A percentile compares a stretch with the other conserved stretches of the same genome.
Conservation (phyloP, 2,797 vertebrate genomes). For the Darevskia mixta region DNA sequence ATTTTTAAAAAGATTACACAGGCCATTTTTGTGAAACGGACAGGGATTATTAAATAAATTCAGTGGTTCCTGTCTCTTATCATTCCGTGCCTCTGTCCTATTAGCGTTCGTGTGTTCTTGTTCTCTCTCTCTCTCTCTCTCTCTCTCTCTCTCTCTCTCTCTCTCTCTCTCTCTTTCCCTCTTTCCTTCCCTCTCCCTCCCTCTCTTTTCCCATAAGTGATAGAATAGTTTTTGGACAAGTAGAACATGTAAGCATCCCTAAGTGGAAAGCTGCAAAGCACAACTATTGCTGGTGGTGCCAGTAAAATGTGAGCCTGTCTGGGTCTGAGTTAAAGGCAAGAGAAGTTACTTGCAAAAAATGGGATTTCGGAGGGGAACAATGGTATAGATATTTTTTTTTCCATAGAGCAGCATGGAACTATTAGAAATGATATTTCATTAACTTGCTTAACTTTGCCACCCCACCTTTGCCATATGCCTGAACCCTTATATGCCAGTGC, state of each 20-base stretch:
- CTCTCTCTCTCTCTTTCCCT: not conserved
- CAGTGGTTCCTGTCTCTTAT: conserved; percentile 61
- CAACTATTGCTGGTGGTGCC: conserved; percentile 60
- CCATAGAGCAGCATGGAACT: conserved; percentile 7
- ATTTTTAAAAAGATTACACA: conserved; percentile 78
- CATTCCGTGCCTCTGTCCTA: conserved; percentile 64
- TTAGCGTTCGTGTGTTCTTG: conserved; percentile 47
- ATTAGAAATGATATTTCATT: conserved; percentile 54
- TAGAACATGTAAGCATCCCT: conserved; percentile 61
- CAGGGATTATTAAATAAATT: conserved; percentile 76
- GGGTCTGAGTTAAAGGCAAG: conserved; percentile 55
- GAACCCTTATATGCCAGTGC: too few species aligned
- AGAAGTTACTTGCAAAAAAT: conserved; percentile 55
- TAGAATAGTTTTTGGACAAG: conserved; percentile 69
- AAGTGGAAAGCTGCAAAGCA: conserved; percentile 65
- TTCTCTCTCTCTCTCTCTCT: not conserved
- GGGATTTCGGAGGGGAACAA: conserved; percentile 49
- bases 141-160: conserved; percentile 19
- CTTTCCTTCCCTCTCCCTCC: not conserved
- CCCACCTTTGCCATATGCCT: not conserved
- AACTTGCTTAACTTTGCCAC: conserved; percentile 40
- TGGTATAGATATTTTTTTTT: conserved; percentile 44
- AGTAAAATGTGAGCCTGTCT: conserved; percentile 43
- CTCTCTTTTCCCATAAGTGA: conserved; percentile 65
- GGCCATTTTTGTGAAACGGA: conserved; percentile 75